These are phyloP conservation scores for Tympanoctomys barrerae DNA, from an alignment of 2,797 vertebrate species.

Conservation along the genomic window DNA sequence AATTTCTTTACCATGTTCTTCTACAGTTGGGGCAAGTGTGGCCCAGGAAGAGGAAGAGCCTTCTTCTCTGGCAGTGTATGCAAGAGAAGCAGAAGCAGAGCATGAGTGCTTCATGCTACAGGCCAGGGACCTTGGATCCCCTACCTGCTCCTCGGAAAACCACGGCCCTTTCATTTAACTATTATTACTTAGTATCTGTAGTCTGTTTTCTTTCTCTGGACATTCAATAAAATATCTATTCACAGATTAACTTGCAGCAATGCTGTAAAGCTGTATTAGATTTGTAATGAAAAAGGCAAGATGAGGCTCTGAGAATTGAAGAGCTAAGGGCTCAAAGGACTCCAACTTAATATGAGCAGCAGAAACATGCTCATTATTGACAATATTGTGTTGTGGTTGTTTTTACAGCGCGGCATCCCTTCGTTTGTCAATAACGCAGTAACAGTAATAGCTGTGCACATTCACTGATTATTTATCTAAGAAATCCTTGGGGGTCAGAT, in stretches of 20 bases:
- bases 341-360: neutral
- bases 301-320: neutral
- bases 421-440: neutral
- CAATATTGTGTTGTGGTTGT: rapidly evolving
- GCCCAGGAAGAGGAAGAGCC: neutral
- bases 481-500: neutral
- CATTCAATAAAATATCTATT: neutral
- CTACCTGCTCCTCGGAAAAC: neutral
- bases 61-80: neutral
- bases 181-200: neutral
- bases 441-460: neutral
- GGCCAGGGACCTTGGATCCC: neutral
- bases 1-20: neutral
- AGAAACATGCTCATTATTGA: neutral
- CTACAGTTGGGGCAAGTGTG: neutral
- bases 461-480: neutral
- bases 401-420: neutral
- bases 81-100: neutral
- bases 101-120: no score
- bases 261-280: neutral
- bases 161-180: neutral
- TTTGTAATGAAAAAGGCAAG: neutral
- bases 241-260: neutral
- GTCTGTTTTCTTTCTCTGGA: neutral
- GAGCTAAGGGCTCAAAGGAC: neutral